Conservation (phyloP, 2,888 invertebrate species). For the Leptopilina syphax region DNA sequence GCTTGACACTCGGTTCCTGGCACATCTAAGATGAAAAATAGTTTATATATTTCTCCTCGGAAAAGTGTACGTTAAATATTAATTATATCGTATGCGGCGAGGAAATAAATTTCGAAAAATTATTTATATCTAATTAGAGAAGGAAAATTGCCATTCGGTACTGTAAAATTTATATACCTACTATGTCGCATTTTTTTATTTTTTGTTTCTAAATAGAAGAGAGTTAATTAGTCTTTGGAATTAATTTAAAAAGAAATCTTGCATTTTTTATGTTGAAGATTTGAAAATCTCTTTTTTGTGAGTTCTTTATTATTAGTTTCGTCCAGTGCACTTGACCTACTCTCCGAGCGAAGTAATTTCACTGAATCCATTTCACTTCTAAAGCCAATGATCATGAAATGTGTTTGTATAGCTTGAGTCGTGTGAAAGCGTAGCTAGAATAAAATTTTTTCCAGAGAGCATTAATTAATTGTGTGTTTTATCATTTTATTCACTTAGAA, state of each 20-base stretch:
- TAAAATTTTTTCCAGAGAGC: neutral
- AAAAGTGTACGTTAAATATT: neutral
- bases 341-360: conserved; percentile 54
- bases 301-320: conserved; percentile 13
- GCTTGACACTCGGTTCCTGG: neutral
- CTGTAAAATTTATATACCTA: too few species aligned
- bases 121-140: neutral
- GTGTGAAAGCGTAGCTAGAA: conserved; percentile 61
- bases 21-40: conserved; percentile 16
- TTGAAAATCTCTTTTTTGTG: neutral
- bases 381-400: conserved; percentile 53
- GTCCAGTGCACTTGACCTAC: conserved; percentile 54
- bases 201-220: too few species aligned
- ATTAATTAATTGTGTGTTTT: conserved; percentile 9
- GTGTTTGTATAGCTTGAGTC: conserved; percentile 54
- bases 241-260: too few species aligned
- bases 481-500: neutral
- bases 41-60: neutral
- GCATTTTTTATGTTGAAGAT: neutral
- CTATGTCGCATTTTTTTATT: too few species aligned
- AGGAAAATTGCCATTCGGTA: too few species aligned
- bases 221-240: too few species aligned
- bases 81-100: neutral
- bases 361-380: conserved; percentile 57
- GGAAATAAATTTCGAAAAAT: neutral